A percentile compares a stretch with the other conserved stretches of the same genome.
Conservation (phyloP, 2,113 vertebrate species). For the Charadrius vociferus region DNA sequence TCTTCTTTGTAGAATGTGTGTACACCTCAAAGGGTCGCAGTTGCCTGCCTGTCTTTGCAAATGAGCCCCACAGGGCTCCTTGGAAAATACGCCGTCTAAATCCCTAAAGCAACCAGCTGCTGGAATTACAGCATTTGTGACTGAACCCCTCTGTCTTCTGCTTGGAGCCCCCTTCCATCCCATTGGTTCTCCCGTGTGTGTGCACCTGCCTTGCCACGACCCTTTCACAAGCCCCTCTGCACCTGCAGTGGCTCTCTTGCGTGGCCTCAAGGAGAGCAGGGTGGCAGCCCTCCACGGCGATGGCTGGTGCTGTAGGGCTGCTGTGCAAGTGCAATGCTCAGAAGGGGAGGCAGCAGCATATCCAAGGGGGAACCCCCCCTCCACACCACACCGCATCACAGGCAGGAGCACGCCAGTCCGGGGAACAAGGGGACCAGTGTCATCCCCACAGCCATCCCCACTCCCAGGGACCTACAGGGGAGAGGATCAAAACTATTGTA, state of each 20-base stretch:
- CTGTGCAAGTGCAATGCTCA: not conserved
- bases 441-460: accelerated
- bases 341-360: not conserved
- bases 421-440: not conserved
- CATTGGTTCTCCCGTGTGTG: accelerated
- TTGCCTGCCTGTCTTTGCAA: not conserved
- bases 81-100: not conserved
- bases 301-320: not conserved
- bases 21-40: not conserved
- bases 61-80: not conserved
- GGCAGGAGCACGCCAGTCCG: not conserved
- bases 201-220: not conserved
- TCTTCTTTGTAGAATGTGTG: not conserved
- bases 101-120: not conserved
- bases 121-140: not conserved
- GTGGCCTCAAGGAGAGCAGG: not conserved
- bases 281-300: accelerated
- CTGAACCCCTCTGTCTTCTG: not conserved
- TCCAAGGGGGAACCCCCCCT: not conserved
- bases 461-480: not conserved
- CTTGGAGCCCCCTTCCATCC: not conserved
- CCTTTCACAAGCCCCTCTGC: not conserved
- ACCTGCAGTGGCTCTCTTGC: not conserved
- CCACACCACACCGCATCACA: not conserved
- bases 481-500: not conserved